Percentiles rank a stretch among this genome's conserved stretches.
These are phyloP conservation scores for Frieseomelitta varia DNA, from an alignment of 1,140 invertebrate species.

Conservation along the genomic window DNA sequence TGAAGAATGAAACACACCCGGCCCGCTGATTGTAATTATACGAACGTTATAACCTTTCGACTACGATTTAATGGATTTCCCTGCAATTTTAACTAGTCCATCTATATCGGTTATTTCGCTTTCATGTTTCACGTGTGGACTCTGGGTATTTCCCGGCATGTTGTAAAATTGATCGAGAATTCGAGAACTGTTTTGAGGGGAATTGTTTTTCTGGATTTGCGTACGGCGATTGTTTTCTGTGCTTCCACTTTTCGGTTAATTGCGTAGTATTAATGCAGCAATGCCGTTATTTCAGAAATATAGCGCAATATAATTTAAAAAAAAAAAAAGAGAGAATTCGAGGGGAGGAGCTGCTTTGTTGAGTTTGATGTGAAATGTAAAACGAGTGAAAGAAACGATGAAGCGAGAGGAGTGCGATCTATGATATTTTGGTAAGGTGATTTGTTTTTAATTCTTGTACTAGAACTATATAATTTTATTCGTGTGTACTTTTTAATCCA, in stretches of 20 bases:
- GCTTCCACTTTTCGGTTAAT: background rate
- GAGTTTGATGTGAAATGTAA: background rate
- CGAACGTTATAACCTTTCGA: constrained; percentile 10
- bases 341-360: background rate
- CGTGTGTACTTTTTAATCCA: background rate
- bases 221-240: background rate
- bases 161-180: background rate
- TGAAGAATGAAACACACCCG: background rate
- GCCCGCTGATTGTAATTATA: background rate
- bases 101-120: background rate
- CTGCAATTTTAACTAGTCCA: background rate
- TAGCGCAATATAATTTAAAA: too few relatives aligned
- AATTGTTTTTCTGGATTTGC: background rate
- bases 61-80: constrained; percentile 5
- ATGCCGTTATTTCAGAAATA: too few relatives aligned
- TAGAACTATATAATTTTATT: background rate
- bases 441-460: background rate
- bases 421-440: too few relatives aligned
- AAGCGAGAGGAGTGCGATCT: background rate
- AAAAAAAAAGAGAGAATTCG: too few relatives aligned
- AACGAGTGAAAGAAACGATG: background rate
- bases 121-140: too few relatives aligned
- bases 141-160: background rate
- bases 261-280: too few relatives aligned
- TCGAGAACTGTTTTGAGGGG: background rate